Evolutionary conservation across 2,113 vertebrate genomes (phyloP).

Genomic region (Gadus chalcogrammus): DNA sequence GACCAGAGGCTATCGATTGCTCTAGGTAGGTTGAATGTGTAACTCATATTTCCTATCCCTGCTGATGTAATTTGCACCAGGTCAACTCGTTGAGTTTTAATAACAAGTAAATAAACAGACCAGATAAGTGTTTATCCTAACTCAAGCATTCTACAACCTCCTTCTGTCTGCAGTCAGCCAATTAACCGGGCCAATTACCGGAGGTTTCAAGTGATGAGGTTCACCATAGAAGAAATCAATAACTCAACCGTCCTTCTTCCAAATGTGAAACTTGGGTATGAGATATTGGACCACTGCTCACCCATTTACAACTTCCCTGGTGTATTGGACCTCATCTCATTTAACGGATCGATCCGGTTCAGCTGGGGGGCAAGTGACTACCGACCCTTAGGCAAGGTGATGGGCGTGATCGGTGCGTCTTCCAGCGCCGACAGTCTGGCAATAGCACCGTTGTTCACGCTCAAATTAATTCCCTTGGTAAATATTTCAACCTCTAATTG

Average conservation of each 20-base stretch:
- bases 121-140: too few species aligned
- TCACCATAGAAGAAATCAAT: slow-evolving; percentile 81
- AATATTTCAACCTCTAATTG: slow-evolving; percentile 14
- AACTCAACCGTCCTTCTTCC: slow-evolving; percentile 80
- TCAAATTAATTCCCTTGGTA: slow-evolving; percentile 78
- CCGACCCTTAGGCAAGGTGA: slow-evolving; percentile 26
- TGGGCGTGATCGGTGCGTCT: slow-evolving; percentile 72
- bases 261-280: slow-evolving; percentile 79
- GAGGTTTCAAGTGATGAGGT: slow-evolving; percentile 78
- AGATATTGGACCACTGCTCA: slow-evolving; percentile 78
- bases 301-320: slow-evolving; percentile 57
- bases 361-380: slow-evolving; percentile 21
- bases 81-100: too few species aligned
- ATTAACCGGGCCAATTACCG: slow-evolving; percentile 65
- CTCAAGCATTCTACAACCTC: too few species aligned
- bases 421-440: slow-evolving; percentile 50
- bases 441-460: slow-evolving; percentile 67
- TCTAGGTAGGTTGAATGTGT: slow-evolving; percentile 37
- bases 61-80: too few species aligned
- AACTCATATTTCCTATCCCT: too few species aligned
- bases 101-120: too few species aligned
- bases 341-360: slow-evolving; percentile 34
- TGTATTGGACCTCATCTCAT: slow-evolving; percentile 55
- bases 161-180: slow-evolving; percentile 40
- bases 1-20: slow-evolving; percentile 55